A percentile compares a stretch with the other conserved stretches of the same genome.
Conservation (phyloP, 2,888 invertebrate genomes). For the Ophioninae sp. region DNA sequence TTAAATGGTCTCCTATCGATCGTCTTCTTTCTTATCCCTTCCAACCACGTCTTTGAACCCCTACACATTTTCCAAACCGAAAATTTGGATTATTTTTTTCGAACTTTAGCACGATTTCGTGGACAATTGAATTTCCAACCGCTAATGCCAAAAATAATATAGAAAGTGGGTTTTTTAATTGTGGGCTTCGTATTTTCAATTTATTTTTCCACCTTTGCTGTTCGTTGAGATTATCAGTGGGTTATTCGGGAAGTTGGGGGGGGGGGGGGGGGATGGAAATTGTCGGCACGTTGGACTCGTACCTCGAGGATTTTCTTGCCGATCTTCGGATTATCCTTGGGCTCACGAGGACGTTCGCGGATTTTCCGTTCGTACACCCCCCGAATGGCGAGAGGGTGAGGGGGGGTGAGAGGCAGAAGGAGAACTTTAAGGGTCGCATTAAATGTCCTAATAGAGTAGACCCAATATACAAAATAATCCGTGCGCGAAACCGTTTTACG, state of each 20-base stretch:
- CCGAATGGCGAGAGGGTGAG: not conserved
- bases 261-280: conserved; percentile 23
- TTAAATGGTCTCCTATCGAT: conserved; percentile 66
- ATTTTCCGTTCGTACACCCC: conserved; percentile 35
- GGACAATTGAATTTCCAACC: too few relatives aligned
- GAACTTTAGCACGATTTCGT: too few relatives aligned
- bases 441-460: conserved; percentile 11
- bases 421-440: too few relatives aligned
- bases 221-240: conserved; percentile 32
- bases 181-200: too few relatives aligned
- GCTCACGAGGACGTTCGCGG: conserved; percentile 43
- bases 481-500: conserved; percentile 38
- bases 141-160: too few relatives aligned
- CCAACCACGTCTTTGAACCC: not conserved
- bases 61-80: not conserved
- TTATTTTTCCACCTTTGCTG: conserved; percentile 7
- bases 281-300: conserved; percentile 31
- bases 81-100: not conserved
- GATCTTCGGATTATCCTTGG: conserved; percentile 58
- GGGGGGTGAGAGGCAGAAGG: too few relatives aligned
- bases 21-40: conserved; percentile 39
- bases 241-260: too few relatives aligned
- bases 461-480: conserved; percentile 38
- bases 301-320: conserved; percentile 58
- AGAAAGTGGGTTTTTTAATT: too few relatives aligned